Percentiles rank a stretch among this genome's conserved stretches.
phyloP scores from a whole-genome alignment of 1,140 invertebrate genomes.

The Lepidurus packardi region DNA sequence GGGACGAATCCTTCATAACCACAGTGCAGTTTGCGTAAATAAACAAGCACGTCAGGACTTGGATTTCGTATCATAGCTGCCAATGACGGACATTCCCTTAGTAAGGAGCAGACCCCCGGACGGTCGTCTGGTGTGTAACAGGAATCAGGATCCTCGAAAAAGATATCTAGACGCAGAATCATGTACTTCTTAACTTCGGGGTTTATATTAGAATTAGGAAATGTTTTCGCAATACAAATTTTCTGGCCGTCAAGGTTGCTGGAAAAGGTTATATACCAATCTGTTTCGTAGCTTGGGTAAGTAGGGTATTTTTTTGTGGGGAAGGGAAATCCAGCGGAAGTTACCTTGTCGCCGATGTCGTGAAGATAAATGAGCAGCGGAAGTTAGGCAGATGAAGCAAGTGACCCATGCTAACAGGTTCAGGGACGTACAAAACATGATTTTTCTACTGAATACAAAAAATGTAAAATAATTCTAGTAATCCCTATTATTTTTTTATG shows the following conservation, averaged over 20 bases:
- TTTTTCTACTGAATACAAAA: neutral
- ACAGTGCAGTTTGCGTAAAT: slow-evolving; percentile 51
- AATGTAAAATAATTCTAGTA: neutral
- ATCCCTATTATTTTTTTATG: too few relatives aligned
- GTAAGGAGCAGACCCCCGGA: slow-evolving; percentile 46
- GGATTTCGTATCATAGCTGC: slow-evolving; percentile 43
- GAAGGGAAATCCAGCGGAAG: neutral
- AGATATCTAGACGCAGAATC: neutral
- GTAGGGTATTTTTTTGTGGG: neutral
- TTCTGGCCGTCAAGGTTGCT: too few relatives aligned
- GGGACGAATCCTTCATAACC: slow-evolving; percentile 49
- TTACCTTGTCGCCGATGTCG: slow-evolving; percentile 13
- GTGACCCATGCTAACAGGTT: neutral
- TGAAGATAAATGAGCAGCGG: neutral
- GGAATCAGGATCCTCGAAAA: neutral
- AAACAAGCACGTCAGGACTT: slow-evolving; percentile 40
- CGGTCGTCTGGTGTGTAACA: slow-evolving; percentile 43
- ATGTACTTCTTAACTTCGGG: too few relatives aligned
- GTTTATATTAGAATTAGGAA: too few relatives aligned
- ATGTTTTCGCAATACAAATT: too few relatives aligned
- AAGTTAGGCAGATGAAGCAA: neutral
- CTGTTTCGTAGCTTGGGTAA: neutral
- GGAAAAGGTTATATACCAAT: too few relatives aligned
- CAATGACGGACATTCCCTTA: slow-evolving; percentile 47
- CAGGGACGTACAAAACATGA: neutral